These are phyloP conservation scores for Daubentonia madagascariensis DNA, from an alignment of 2,113 vertebrate genomes.

Conservation along the genomic window DNA sequence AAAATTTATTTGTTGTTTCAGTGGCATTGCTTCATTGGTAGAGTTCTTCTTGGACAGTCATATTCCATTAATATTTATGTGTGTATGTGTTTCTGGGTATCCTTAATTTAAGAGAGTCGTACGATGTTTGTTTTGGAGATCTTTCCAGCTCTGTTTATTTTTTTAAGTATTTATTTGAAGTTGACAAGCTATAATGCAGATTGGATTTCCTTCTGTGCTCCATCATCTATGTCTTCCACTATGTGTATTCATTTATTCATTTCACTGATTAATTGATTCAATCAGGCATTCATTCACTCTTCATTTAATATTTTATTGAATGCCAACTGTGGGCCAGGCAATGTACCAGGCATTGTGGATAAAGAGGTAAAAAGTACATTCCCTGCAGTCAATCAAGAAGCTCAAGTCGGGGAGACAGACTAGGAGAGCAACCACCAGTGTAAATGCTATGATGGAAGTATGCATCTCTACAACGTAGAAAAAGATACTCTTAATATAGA, in stretches of 20 bases:
- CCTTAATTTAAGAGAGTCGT: background rate
- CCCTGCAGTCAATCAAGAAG: background rate
- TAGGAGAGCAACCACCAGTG: background rate
- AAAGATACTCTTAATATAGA: background rate
- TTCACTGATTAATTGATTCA: background rate
- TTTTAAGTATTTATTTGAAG: background rate
- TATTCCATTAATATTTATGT: background rate
- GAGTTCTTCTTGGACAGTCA: background rate
- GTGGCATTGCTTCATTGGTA: background rate
- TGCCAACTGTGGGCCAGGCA: background rate
- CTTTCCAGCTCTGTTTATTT: background rate
- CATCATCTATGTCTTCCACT: background rate
- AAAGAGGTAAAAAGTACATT: background rate
- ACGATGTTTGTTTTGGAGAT: background rate
- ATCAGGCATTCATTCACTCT: background rate
- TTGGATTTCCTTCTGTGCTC: background rate
- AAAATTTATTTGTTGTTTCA: background rate
- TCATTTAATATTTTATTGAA: slow-evolving; percentile 5
- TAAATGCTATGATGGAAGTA: background rate
- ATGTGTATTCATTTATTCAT: background rate
- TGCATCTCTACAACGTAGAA: background rate
- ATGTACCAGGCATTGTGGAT: background rate
- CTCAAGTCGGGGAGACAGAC: background rate
- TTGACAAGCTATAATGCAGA: background rate
- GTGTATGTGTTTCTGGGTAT: background rate